Evolutionary conservation across 2,797 vertebrate species (phyloP).

Genomic region (Amphiprion clarkii): DNA sequence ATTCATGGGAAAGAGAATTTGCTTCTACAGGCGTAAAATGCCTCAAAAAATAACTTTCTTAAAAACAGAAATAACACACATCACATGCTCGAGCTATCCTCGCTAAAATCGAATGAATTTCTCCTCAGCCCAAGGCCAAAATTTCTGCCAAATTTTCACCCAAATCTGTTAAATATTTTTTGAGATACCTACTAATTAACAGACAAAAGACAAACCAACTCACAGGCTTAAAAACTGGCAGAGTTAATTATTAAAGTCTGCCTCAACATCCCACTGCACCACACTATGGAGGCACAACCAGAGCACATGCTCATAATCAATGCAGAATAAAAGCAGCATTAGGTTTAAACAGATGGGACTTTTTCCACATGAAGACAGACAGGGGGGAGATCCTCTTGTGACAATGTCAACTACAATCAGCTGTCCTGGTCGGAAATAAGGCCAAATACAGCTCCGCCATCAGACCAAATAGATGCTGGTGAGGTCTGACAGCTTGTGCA

Average conservation of each 20-base stretch:
- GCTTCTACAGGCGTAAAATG: not conserved
- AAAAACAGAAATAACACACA: not conserved
- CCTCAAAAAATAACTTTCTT: too few species aligned
- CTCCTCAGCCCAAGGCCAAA: conserved; percentile 8
- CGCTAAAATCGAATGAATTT: conserved; percentile 22
- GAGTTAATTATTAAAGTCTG: conserved; percentile 37
- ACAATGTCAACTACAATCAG: conserved; percentile 41
- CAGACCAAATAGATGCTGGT: conserved; percentile 35
- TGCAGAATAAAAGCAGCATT: conserved; percentile 22
- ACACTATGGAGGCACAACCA: conserved; percentile 25
- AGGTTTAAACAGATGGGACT: conserved; percentile 23
- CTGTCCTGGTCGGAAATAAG: conserved; percentile 15
- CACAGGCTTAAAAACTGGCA: conserved; percentile 16
- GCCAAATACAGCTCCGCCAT: conserved; percentile 15
- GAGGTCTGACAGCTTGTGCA: conserved; percentile 42
- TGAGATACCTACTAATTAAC: conserved; percentile 32
- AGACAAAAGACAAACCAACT: conserved; percentile 36
- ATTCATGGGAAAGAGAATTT: not conserved
- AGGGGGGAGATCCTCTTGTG: not conserved
- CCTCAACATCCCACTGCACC: not conserved
- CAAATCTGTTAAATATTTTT: conserved; percentile 32
- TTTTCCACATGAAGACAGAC: conserved; percentile 21
- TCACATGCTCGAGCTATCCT: not conserved
- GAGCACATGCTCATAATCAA: conserved; percentile 27
- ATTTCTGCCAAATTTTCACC: conserved; percentile 19